Evolutionary conservation across 2,113 vertebrate species (phyloP), one percentile per base, ranked within the genome.

Genomic region (Macaca nemestrina): DNA sequence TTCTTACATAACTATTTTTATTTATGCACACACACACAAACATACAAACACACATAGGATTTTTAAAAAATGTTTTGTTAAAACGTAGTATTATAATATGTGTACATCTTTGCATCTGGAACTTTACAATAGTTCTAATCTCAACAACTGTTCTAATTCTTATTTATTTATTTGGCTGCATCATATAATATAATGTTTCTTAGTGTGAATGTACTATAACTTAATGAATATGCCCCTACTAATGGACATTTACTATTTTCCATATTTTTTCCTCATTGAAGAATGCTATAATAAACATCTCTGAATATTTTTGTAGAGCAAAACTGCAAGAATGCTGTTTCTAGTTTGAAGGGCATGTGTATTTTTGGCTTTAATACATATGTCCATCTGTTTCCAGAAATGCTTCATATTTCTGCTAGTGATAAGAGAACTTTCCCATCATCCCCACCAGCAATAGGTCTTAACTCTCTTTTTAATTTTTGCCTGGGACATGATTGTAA

Each of bases 301-400:
- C 72, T 88, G 68, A 88, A 76, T 89, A 82, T 80, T 92, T 91
- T 84, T 85, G 11, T 78, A 93, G 67, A 52, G 35, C 12, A 95
- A 40, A 93, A 91, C 90, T 7, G 8, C 38, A 94, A 48, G 61
- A 85, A 68, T 48, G 10, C 35, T 45, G 50, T 86, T 96, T 91
- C 78, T 95, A 52, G 38, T 45, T 90, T 68, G 45, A 92, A 95
- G 40, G 32, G 10, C 70, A 57, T 95, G 13, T 78, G 1, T 61
- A 59, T 95, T 94, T 97, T 97, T 91, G 94, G 95, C 97, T 96
- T 84, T 88, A 95, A 91, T 95, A 88, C 25, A 72, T 94, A 59
- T 30, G 85, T 85, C 76, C 50, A 48, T 91, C 85, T 88, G 43
- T 70, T 89, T 97, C 52, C 50, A 95, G 81, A 92, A 94, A 73